Conservation (phyloP, 2,797 vertebrate genomes). For the Cuculus canorus region DNA sequence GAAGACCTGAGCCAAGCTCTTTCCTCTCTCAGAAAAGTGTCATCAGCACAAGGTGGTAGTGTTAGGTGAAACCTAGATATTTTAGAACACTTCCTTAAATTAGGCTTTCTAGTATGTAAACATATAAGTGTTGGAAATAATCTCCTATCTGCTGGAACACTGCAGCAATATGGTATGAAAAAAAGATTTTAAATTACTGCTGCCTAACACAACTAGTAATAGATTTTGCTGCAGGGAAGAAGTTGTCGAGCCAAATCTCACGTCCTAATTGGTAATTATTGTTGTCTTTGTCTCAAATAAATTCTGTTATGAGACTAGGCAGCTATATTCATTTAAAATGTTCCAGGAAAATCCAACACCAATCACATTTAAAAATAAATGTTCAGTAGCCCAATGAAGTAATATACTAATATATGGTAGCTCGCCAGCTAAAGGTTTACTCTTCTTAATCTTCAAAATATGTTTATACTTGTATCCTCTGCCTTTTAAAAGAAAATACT, state of each 20-base stretch:
- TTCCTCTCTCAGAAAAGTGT: neutral
- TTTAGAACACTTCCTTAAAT: neutral
- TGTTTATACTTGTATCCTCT: neutral
- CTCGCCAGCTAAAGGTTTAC: neutral
- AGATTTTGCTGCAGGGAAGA: constrained; percentile 45
- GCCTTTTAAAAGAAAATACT: neutral
- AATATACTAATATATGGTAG: neutral
- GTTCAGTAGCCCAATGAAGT: neutral
- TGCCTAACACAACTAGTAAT: constrained; percentile 33
- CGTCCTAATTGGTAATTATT: constrained; percentile 62
- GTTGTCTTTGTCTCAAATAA: constrained; percentile 50
- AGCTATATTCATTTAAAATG: constrained; percentile 26
- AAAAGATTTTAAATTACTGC: constrained; percentile 38
- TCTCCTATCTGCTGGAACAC: neutral
- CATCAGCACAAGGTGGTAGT: neutral
- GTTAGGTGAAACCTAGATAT: neutral
- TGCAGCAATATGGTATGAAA: neutral
- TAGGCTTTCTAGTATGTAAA: neutral
- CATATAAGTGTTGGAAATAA: neutral
- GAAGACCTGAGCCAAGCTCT: neutral
- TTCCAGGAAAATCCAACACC: constrained; percentile 18
- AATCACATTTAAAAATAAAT: constrained; percentile 12
- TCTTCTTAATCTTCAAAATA: neutral
- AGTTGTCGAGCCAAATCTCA: constrained; percentile 25
- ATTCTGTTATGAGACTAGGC: constrained; percentile 35